Percentiles rank a stretch among this genome's conserved stretches.
These are phyloP conservation scores for Lamellibrachia columna DNA, from an alignment of 2,888 invertebrate species.

Conservation along the genomic window DNA sequence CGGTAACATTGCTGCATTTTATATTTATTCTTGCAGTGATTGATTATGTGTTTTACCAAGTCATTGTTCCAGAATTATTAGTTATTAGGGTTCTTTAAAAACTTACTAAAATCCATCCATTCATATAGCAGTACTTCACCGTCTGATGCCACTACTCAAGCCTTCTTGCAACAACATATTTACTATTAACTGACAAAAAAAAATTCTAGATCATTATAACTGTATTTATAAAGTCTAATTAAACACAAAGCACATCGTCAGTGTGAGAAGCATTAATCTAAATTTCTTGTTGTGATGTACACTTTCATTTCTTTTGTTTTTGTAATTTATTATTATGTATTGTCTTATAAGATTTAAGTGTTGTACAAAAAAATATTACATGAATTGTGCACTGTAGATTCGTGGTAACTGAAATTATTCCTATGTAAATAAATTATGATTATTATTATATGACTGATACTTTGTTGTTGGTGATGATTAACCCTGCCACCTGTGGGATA, in stretches of 20 bases:
- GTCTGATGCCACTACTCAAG: background rate
- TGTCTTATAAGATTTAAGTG: background rate
- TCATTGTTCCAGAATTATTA: background rate
- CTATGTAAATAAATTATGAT: background rate
- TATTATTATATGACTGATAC: background rate
- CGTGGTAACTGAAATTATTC: background rate
- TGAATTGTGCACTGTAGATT: background rate
- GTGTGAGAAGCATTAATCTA: no score
- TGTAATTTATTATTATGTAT: background rate
- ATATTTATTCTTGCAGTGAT: background rate
- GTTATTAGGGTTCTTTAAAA: background rate
- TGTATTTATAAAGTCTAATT: background rate
- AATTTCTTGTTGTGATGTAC: background rate
- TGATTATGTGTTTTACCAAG: background rate
- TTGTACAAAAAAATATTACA: background rate
- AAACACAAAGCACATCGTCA: no score
- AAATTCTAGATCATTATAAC: no score
- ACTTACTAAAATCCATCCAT: background rate
- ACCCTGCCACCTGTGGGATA: no score
- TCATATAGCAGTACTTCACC: background rate
- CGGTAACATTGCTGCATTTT: background rate
- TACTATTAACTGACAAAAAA: background rate
- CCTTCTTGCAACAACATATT: background rate
- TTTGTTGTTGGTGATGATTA: no score
- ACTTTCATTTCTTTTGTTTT: background rate